Evolutionary conservation across 2,797 vertebrate genomes (phyloP).

Genomic region (Coregonus ussuriensis): DNA sequence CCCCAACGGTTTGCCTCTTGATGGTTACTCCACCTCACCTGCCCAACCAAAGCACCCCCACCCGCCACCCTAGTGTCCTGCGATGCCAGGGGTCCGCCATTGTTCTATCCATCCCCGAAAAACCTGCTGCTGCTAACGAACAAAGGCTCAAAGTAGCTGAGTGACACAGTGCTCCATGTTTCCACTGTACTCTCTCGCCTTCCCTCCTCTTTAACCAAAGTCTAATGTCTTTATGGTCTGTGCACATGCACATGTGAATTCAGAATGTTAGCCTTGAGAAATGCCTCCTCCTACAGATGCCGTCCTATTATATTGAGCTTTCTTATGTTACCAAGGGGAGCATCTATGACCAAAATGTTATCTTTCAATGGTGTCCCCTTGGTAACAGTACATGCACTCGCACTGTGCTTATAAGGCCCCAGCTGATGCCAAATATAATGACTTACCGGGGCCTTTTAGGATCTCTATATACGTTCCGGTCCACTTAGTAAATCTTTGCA

Average conservation of each 20-base stretch:
- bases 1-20: not conserved
- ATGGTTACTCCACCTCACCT: constrained; percentile 44
- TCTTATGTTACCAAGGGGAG: constrained; percentile 49
- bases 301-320: constrained; percentile 11
- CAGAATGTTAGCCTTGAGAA: constrained; percentile 57
- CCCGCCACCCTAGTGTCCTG: constrained; percentile 8
- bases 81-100: not conserved
- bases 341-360: constrained; percentile 71
- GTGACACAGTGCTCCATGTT: not conserved
- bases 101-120: not conserved
- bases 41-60: constrained; percentile 34
- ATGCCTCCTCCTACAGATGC: constrained; percentile 28
- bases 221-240: constrained; percentile 60
- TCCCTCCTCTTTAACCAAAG: constrained; percentile 63
- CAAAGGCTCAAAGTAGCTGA: constrained; percentile 20
- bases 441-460: too few species aligned
- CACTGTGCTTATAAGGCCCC: constrained; percentile 10
- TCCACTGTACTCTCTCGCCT: constrained; percentile 1
- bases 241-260: constrained; percentile 34
- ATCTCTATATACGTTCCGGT: constrained; percentile 36
- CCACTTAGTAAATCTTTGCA: constrained; percentile 1
- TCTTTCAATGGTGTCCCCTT: constrained; percentile 46
- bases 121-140: constrained; percentile 42
- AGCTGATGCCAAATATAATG: constrained; percentile 52
- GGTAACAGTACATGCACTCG: constrained; percentile 41